A percentile compares a stretch with the other conserved stretches of the same genome.
Evolutionary conservation across 1,140 invertebrate genomes (phyloP).

Genomic region (Scaptomyza pallida): DNA sequence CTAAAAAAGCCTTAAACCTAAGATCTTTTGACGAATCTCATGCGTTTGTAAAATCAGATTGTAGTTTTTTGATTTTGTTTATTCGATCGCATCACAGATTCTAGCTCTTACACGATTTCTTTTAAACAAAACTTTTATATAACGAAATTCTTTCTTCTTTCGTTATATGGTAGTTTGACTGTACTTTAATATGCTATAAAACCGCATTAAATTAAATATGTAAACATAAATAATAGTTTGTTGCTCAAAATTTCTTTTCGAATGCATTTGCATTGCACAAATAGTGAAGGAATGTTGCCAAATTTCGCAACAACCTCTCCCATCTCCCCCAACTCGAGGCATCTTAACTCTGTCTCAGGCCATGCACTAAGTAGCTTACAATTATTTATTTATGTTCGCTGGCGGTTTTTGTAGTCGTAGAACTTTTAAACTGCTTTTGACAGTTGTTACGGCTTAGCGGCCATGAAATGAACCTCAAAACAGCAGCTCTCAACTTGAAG

Average conservation of each 20-base stretch:
- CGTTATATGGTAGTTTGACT: too few relatives aligned
- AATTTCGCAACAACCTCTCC: not conserved
- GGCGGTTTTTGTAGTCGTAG: conserved; percentile 16
- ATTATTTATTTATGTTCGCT: conserved; percentile 65
- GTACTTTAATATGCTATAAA: too few relatives aligned
- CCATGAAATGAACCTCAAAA: conserved; percentile 46
- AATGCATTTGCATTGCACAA: conserved; percentile 42
- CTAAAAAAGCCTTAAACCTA: too few relatives aligned
- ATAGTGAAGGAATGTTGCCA: conserved; percentile 20
- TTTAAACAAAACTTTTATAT: too few relatives aligned
- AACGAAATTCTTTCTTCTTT: too few relatives aligned
- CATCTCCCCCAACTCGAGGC: not conserved
- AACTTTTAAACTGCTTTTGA: conserved; percentile 39
- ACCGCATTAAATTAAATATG: too few relatives aligned
- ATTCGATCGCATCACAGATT: too few relatives aligned
- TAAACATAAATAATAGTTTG: not conserved
- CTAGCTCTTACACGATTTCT: too few relatives aligned
- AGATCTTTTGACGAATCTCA: too few relatives aligned
- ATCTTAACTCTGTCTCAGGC: not conserved
- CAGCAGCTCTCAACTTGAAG: conserved; percentile 18
- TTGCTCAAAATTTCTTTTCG: conserved; percentile 10
- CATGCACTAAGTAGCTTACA: conserved; percentile 58
- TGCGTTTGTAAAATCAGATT: too few relatives aligned
- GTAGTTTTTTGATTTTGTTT: too few relatives aligned
- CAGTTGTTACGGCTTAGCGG: conserved; percentile 59